These are phyloP conservation scores for Phengaris arion DNA, from an alignment of 2,888 invertebrate genomes.

Conservation along the genomic window DNA sequence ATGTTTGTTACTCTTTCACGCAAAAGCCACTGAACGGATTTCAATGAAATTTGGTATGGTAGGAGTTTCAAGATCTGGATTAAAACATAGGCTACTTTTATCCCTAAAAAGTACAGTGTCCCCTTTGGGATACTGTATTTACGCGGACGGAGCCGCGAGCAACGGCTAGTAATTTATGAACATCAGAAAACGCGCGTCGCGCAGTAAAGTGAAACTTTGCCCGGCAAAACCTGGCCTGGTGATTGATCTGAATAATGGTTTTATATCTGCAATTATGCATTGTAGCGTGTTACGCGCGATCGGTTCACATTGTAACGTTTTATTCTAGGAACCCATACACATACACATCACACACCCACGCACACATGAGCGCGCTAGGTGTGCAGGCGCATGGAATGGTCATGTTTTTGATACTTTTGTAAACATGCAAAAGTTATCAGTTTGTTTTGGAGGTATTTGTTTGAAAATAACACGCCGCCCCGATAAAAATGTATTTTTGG, in stretches of 20 bases:
- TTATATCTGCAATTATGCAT: conserved; percentile 27
- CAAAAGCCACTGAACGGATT: too few species aligned
- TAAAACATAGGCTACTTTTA: too few species aligned
- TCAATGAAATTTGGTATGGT: too few species aligned
- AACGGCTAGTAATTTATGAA: too few species aligned
- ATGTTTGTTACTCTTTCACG: too few species aligned
- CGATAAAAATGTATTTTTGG: conserved; percentile 6
- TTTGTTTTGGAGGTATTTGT: conserved; percentile 11
- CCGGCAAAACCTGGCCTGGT: conserved; percentile 15
- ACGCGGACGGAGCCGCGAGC: too few species aligned
- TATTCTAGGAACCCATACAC: conserved; percentile 12
- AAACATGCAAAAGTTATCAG: conserved; percentile 24
- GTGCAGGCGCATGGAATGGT: conserved; percentile 17
- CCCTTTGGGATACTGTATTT: too few species aligned
- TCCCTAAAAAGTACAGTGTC: too few species aligned
- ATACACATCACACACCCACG: neutral
- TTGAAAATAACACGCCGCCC: conserved; percentile 4
- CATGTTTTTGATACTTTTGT: conserved; percentile 25
- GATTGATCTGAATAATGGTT: conserved; percentile 17
- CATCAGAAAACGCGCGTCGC: neutral
- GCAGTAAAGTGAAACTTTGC: conserved; percentile 6
- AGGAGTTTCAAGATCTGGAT: too few species aligned
- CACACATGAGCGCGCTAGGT: neutral
- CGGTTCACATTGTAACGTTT: conserved; percentile 27
- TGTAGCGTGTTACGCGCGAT: conserved; percentile 23